phyloP scores from a whole-genome alignment of 2,888 invertebrate genomes.

The Melieria omissa region DNA sequence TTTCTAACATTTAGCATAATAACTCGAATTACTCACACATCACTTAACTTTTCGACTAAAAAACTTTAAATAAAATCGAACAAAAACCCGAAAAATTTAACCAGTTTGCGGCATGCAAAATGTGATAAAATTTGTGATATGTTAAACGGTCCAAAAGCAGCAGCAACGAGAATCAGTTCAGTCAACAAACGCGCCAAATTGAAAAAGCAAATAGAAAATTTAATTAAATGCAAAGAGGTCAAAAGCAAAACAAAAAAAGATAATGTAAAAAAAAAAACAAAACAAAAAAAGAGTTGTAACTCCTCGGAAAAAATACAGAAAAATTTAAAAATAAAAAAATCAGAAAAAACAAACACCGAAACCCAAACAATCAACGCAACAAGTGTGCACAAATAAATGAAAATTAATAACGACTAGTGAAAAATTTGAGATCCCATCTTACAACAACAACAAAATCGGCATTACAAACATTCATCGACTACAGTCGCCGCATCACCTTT shows the following conservation, averaged over 20 bases:
- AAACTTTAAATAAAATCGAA: no score
- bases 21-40: no score
- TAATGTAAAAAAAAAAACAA: background rate
- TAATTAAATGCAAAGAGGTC: slow-evolving; percentile 3
- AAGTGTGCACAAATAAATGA: slow-evolving; percentile 7
- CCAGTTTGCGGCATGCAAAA: background rate
- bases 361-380: background rate
- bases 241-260: slow-evolving; percentile 9
- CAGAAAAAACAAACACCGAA: background rate
- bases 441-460: no score
- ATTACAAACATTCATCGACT: background rate
- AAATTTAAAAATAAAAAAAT: slow-evolving; percentile 9
- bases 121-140: background rate
- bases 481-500: slow-evolving; percentile 19
- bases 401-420: slow-evolving; percentile 7
- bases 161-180: background rate
- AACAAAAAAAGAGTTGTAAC: background rate
- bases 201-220: slow-evolving; percentile 22
- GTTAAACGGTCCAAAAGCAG: background rate
- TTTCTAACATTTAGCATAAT: no score
- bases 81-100: no score
- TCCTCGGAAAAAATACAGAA: slow-evolving; percentile 1
- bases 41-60: no score
- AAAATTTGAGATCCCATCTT: no score
- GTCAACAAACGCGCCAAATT: slow-evolving; percentile 11